These are phyloP conservation scores for Teinopalpus imperialis DNA, from an alignment of 2,888 invertebrate genomes.

Conservation along the genomic window DNA sequence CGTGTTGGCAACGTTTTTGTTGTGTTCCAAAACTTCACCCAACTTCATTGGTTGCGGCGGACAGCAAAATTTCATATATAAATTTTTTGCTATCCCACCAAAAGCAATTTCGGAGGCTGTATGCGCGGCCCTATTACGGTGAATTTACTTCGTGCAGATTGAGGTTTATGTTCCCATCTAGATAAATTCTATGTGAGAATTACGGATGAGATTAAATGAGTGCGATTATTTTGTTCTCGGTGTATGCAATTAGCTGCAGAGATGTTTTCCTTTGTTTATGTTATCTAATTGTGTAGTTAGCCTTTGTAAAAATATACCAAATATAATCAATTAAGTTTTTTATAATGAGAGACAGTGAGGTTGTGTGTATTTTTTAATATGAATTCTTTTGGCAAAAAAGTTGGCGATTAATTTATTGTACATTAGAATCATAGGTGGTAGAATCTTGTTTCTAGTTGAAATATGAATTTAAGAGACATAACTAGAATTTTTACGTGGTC, in stretches of 20 bases:
- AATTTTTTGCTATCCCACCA: slow-evolving; percentile 44
- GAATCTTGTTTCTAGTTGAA: too few species aligned
- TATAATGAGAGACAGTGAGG: too few species aligned
- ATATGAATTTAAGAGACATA: too few species aligned
- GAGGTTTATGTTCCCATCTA: slow-evolving; percentile 8
- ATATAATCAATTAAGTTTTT: too few species aligned
- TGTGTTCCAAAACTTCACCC: slow-evolving; percentile 28
- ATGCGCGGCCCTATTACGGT: slow-evolving; percentile 18
- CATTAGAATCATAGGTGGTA: too few species aligned
- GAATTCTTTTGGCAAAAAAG: too few species aligned
- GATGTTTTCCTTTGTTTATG: slow-evolving; percentile 3
- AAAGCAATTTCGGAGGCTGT: slow-evolving; percentile 42
- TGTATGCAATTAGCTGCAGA: slow-evolving; percentile 7
- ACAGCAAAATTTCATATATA: slow-evolving; percentile 47
- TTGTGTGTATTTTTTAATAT: too few species aligned
- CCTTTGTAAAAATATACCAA: too few species aligned
- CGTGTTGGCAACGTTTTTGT: slow-evolving; percentile 23
- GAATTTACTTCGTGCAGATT: slow-evolving; percentile 8
- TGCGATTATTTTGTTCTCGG: slow-evolving; percentile 8
- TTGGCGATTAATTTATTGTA: too few species aligned
- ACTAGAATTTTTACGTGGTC: too few species aligned
- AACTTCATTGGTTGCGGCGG: slow-evolving; percentile 34
- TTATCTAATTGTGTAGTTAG: too few species aligned
- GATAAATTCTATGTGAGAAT: slow-evolving; percentile 2
- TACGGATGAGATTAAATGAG: slow-evolving; percentile 7